Percentiles rank a stretch among this genome's conserved stretches.
Conservation (phyloP, 2,888 invertebrate genomes). For the Cataglyphis rosenhaueri region DNA sequence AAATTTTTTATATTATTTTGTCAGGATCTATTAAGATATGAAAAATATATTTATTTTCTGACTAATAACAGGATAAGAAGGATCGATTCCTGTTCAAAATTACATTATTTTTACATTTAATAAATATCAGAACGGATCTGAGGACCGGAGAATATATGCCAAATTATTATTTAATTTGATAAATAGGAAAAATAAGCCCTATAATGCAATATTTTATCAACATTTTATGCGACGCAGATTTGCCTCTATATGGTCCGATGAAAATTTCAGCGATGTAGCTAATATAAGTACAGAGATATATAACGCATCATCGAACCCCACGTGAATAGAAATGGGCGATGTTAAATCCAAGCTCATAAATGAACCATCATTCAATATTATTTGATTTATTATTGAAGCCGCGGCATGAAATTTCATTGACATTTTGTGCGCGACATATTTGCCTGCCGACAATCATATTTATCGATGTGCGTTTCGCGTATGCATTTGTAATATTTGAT, state of each 20-base stretch:
- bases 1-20: too few species aligned
- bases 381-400: slow-evolving; percentile 11
- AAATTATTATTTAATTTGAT: neutral
- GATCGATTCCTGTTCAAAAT: neutral
- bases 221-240: neutral
- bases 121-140: too few species aligned
- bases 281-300: neutral
- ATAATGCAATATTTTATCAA: neutral
- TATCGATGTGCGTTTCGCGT: neutral
- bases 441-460: neutral
- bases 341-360: neutral
- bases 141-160: too few species aligned
- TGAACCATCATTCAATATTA: slow-evolving; percentile 11
- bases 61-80: neutral
- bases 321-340: neutral
- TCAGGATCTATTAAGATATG: too few species aligned
- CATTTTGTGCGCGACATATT: neutral
- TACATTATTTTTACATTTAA: neutral
- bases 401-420: neutral
- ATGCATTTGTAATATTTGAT: neutral
- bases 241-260: neutral
- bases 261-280: slow-evolving; percentile 13
- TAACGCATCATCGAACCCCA: neutral
- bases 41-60: too few species aligned
- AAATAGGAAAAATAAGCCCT: neutral